Evolutionary conservation across 2,797 vertebrate species (phyloP).

Genomic region (Danionella dracula): DNA sequence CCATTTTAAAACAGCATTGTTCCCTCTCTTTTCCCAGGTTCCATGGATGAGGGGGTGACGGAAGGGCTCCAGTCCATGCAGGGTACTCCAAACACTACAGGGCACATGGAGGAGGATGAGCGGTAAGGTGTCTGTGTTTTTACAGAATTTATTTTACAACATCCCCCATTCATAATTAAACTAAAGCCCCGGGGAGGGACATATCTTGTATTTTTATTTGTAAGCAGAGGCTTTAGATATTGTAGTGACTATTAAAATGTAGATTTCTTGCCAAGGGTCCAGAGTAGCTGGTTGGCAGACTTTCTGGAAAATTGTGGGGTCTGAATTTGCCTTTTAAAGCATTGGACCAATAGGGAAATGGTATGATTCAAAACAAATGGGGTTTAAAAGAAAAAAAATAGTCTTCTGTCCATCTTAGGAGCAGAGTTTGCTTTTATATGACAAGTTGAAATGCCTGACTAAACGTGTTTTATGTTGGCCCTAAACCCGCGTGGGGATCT

Average conservation of each 20-base stretch:
- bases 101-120: constrained; percentile 78
- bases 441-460: constrained; percentile 42
- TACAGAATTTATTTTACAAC: constrained; percentile 24
- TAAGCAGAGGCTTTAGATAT: constrained; percentile 39
- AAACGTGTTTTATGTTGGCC: constrained; percentile 29
- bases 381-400: constrained; percentile 19
- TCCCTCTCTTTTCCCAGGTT: constrained; percentile 58
- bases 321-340: constrained; percentile 37
- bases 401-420: constrained; percentile 29
- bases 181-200: constrained; percentile 5
- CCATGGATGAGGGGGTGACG: constrained; percentile 79
- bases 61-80: constrained; percentile 79
- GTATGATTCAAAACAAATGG: constrained; percentile 45
- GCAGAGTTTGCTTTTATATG: constrained; percentile 32
- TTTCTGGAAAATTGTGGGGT: constrained; percentile 47
- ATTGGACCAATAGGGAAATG: constrained; percentile 35
- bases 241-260: constrained; percentile 43
- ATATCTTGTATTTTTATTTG: constrained; percentile 15
- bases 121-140: constrained; percentile 57
- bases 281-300: constrained; percentile 44
- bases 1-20: not conserved
- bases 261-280: constrained; percentile 39
- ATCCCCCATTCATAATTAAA: constrained; percentile 33
- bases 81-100: constrained; percentile 70
- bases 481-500: constrained; percentile 20